Evolutionary conservation across 2,797 vertebrate species (phyloP).

Genomic region (Garrulus glandarius): DNA sequence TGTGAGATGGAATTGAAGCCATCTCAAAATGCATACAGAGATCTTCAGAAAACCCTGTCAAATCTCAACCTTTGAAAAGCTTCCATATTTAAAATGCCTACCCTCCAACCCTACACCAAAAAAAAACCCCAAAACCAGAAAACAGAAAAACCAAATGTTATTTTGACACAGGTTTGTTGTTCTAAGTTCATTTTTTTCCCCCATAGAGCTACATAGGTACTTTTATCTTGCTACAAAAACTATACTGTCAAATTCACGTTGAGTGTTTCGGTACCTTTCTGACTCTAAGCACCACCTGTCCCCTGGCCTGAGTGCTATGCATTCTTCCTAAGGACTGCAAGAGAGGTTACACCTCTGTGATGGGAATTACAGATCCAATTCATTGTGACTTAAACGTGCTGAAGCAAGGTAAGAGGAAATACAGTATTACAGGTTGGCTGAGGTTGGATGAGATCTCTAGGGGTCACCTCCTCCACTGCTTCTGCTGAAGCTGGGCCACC

Average conservation of each 20-base stretch:
- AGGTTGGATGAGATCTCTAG: background rate
- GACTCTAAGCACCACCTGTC: background rate
- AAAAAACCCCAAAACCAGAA: background rate
- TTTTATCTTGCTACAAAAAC: background rate
- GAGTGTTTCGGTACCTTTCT: background rate
- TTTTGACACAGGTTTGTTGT: background rate
- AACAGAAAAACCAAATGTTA: background rate
- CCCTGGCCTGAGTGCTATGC: accelerated
- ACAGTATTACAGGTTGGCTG: background rate
- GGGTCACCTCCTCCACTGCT: background rate
- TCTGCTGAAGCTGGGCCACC: background rate
- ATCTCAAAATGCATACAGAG: background rate
- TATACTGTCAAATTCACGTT: background rate
- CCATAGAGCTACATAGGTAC: background rate
- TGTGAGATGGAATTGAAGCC: background rate
- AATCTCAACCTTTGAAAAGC: background rate
- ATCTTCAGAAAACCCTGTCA: background rate
- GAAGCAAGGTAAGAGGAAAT: background rate
- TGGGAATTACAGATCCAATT: background rate
- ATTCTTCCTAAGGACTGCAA: background rate
- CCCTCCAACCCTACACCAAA: background rate
- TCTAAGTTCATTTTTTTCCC: background rate
- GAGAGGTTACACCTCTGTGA: background rate
- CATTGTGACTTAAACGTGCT: background rate
- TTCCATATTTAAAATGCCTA: background rate